Evolutionary conservation across 2,888 invertebrate species (phyloP).

Genomic region (Thumatha senex): DNA sequence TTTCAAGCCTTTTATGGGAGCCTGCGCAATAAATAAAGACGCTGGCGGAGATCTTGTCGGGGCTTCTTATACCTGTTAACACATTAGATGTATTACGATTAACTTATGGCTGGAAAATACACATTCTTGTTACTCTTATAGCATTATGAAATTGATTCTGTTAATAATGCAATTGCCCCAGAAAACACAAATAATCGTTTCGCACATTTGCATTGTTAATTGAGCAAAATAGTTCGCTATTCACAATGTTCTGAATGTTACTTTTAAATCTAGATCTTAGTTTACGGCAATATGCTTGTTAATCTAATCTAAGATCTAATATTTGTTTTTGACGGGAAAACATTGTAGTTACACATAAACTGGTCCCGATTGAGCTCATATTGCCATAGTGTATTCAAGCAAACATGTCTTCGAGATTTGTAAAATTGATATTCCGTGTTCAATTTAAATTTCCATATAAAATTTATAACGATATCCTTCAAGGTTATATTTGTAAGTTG

Average conservation of each 20-base stretch:
- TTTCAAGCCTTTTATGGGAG: too few relatives aligned
- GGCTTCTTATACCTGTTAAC: too few relatives aligned
- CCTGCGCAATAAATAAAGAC: too few relatives aligned
- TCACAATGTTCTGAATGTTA: slow-evolving; percentile 19
- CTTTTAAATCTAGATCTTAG: slow-evolving; percentile 21
- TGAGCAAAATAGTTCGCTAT: slow-evolving; percentile 31
- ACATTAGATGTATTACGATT: too few relatives aligned
- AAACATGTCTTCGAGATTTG: slow-evolving; percentile 11
- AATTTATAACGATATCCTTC: slow-evolving; percentile 3
- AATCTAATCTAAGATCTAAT: slow-evolving; percentile 55
- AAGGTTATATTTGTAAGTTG: neutral
- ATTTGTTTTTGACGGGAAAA: slow-evolving; percentile 50
- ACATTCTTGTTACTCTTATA: too few relatives aligned
- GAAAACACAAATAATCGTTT: slow-evolving; percentile 19
- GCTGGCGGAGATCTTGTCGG: too few relatives aligned
- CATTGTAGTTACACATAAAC: slow-evolving; percentile 45
- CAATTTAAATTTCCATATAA: slow-evolving; percentile 19
- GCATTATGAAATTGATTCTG: neutral
- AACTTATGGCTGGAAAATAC: too few relatives aligned
- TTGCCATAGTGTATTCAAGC: slow-evolving; percentile 20
- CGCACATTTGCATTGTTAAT: slow-evolving; percentile 37
- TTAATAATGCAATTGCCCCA: slow-evolving; percentile 9
- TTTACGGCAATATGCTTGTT: slow-evolving; percentile 29
- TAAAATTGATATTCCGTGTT: slow-evolving; percentile 24
- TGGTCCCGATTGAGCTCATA: slow-evolving; percentile 17